Conservation (phyloP, 1,140 invertebrate species). For the Coboldia fuscipes region DNA sequence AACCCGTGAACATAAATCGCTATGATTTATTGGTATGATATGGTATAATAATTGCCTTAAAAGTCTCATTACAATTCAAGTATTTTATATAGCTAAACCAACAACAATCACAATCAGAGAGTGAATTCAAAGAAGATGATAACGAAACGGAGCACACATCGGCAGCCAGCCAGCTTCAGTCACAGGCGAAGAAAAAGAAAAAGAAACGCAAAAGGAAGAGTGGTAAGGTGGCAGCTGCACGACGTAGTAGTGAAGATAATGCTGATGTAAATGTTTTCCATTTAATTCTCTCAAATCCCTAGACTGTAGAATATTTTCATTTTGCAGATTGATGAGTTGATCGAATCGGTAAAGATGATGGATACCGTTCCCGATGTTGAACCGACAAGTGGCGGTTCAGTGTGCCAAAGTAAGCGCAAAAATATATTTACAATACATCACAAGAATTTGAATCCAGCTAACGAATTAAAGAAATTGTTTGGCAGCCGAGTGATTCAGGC, state of each 20-base stretch:
- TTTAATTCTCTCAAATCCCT: background rate
- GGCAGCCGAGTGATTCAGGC: conserved; percentile 54
- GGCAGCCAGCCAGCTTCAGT: conserved; percentile 21
- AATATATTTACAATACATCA: conserved; percentile 37
- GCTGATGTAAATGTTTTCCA: conserved; percentile 22
- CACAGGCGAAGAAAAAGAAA: conserved; percentile 24
- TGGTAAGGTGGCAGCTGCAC: conserved; percentile 23
- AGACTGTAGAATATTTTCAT: background rate
- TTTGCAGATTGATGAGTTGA: conserved; percentile 37
- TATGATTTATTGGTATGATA: conserved; percentile 45
- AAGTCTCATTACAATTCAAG: background rate
- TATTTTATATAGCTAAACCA: conserved; percentile 26
- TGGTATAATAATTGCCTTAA: background rate
- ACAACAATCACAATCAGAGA: conserved; percentile 34
- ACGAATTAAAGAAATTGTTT: conserved; percentile 70
- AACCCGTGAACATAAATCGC: conserved; percentile 30
- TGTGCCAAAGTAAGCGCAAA: conserved; percentile 15
- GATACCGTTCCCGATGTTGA: conserved; percentile 42
- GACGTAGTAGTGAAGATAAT: conserved; percentile 35
- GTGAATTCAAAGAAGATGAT: conserved; percentile 46
- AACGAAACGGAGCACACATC: conserved; percentile 35
- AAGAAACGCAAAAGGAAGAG: conserved; percentile 41
- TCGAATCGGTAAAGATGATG: conserved; percentile 44
- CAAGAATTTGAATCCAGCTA: conserved; percentile 59
- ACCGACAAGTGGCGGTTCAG: conserved; percentile 8